Evolutionary conservation across 2,888 invertebrate species (phyloP).

Genomic region (Eristalis intricaria): DNA sequence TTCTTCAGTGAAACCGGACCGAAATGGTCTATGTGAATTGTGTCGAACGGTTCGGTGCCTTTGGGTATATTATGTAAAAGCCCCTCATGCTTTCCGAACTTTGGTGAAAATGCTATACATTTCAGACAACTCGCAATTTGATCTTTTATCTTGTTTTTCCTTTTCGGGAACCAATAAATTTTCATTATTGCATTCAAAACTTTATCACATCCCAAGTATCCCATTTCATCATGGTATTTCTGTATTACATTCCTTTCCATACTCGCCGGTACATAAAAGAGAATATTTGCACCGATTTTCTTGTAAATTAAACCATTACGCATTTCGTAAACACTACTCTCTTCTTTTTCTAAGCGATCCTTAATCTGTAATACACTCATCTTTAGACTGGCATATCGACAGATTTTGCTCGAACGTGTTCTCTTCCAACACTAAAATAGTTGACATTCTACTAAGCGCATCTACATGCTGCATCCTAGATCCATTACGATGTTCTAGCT

Average conservation of each 20-base stretch:
- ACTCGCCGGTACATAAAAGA: neutral
- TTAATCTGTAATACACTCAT: neutral
- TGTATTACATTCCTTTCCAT: neutral
- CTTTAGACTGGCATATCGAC: neutral
- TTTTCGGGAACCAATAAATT: neutral
- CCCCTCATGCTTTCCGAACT: no score
- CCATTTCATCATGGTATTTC: constrained; percentile 68
- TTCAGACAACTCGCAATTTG: no score
- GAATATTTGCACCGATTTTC: neutral
- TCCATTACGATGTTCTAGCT: constrained; percentile 43
- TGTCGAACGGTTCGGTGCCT: no score
- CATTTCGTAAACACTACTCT: neutral
- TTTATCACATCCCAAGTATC: no score
- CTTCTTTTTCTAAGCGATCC: neutral
- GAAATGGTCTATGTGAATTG: no score
- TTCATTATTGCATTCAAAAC: no score
- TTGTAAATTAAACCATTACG: no score
- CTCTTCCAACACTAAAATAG: constrained; percentile 59
- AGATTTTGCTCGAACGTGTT: constrained; percentile 1
- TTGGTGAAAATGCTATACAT: no score
- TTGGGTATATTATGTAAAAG: no score
- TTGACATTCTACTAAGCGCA: constrained; percentile 61
- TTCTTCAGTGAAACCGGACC: no score
- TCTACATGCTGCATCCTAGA: constrained; percentile 56
- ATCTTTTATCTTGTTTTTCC: no score